Evolutionary conservation across 1,140 invertebrate species (phyloP).

Genomic region (Armadillidium nasatum): DNA sequence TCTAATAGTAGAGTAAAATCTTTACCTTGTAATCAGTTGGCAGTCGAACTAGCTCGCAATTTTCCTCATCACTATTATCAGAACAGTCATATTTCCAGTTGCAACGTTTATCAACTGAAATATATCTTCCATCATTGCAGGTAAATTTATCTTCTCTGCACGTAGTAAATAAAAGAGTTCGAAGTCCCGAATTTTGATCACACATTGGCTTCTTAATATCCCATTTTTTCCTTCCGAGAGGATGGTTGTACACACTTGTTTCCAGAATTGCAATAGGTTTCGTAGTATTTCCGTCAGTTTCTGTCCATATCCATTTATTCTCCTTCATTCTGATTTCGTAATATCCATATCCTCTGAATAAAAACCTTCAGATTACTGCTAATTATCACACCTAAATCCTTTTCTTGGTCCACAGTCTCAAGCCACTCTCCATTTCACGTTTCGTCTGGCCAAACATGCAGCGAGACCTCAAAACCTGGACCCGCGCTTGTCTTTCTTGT

Average conservation of each 20-base stretch:
- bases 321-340: slow-evolving; percentile 11
- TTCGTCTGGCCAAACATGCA: too few relatives aligned
- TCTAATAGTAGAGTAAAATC: too few relatives aligned
- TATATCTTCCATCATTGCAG: slow-evolving; percentile 23
- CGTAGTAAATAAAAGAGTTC: slow-evolving; percentile 1
- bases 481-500: too few relatives aligned
- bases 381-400: too few relatives aligned
- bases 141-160: slow-evolving; percentile 18
- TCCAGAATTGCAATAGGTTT: slow-evolving; percentile 7
- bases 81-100: slow-evolving; percentile 25
- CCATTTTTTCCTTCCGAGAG: background rate
- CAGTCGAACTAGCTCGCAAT: background rate
- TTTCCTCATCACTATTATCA: slow-evolving; percentile 24
- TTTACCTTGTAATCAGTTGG: background rate
- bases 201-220: slow-evolving; percentile 9
- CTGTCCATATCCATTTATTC: slow-evolving; percentile 4
- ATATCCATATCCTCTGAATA: slow-evolving; percentile 16
- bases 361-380: too few relatives aligned
- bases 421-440: too few relatives aligned
- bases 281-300: background rate
- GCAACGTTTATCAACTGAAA: slow-evolving; percentile 1
- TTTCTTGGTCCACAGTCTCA: too few relatives aligned
- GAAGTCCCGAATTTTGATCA: slow-evolving; percentile 9
- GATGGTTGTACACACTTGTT: slow-evolving; percentile 8
- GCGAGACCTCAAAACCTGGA: too few relatives aligned